These are phyloP conservation scores for Proales similis DNA, from an alignment of 1,140 invertebrate genomes.

Conservation along the genomic window DNA sequence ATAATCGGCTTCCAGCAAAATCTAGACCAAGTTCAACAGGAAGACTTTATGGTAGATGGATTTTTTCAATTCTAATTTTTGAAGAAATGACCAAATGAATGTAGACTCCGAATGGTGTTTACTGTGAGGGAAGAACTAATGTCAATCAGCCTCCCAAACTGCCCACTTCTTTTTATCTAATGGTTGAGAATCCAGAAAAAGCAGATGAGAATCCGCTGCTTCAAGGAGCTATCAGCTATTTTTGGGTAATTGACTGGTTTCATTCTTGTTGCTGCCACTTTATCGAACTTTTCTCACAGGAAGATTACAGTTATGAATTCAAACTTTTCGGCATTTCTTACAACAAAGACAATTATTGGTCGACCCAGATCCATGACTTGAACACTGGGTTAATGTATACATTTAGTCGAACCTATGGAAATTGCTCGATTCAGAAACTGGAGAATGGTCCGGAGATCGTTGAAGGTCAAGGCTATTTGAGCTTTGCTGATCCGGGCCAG, in stretches of 20 bases:
- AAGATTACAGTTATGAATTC: constrained; percentile 26
- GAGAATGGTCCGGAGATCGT: constrained; percentile 9
- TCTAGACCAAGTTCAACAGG: too few species aligned
- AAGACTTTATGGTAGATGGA: constrained; percentile 24
- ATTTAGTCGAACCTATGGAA: constrained; percentile 1
- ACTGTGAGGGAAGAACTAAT: constrained; percentile 19
- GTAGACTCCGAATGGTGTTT: constrained; percentile 31
- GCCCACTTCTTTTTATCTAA: constrained; percentile 7
- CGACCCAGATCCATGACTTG: constrained; percentile 29
- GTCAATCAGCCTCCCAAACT: neutral
- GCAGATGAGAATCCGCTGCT: too few species aligned
- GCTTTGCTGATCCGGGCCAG: constrained; percentile 5
- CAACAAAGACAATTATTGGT: constrained; percentile 7
- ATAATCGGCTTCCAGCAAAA: neutral
- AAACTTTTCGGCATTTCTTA: constrained; percentile 9
- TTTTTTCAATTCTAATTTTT: constrained; percentile 1
- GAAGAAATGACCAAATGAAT: neutral
- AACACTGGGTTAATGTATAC: constrained; percentile 13
- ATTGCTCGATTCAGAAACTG: neutral
- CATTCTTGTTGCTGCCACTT: neutral
- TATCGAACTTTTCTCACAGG: neutral
- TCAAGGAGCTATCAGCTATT: too few species aligned
- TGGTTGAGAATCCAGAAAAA: too few species aligned
- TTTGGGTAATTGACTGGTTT: too few species aligned
- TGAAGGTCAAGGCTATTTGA: constrained; percentile 3